Conservation (phyloP, 1,140 invertebrate species). For the Drosophila pandora region DNA sequence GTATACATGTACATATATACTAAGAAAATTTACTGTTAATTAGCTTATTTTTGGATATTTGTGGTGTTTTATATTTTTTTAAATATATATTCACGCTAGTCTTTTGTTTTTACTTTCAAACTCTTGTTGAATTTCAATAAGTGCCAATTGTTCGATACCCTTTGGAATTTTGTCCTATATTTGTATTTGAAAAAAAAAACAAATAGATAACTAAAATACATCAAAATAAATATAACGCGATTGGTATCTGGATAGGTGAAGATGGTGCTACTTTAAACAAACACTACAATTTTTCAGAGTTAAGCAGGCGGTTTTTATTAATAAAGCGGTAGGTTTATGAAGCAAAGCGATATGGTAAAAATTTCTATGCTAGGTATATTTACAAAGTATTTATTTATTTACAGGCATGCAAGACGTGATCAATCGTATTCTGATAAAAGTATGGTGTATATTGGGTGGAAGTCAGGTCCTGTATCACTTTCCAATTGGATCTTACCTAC, state of each 20-base stretch:
- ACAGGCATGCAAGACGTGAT: conserved; percentile 28
- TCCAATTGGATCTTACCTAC: conserved; percentile 36
- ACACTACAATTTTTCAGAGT: neutral
- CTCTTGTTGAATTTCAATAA: conserved; percentile 4
- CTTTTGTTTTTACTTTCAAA: conserved; percentile 32
- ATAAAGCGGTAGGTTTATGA: neutral
- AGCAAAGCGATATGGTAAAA: neutral
- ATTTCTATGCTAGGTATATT: neutral
- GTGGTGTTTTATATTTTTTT: conserved; percentile 19
- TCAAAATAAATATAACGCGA: conserved; percentile 35
- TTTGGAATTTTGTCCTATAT: conserved; percentile 62
- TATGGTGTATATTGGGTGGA: conserved; percentile 21
- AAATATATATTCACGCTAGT: conserved; percentile 10
- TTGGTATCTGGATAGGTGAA: conserved; percentile 7
- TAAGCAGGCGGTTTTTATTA: neutral
- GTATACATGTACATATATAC: conserved; percentile 69
- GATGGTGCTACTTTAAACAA: conserved; percentile 9
- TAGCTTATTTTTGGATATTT: conserved; percentile 7
- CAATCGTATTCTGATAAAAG: conserved; percentile 2
- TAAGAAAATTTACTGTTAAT: conserved; percentile 34
- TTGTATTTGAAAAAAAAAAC: conserved; percentile 44
- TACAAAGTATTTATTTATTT: conserved; percentile 2
- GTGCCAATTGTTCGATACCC: conserved; percentile 53
- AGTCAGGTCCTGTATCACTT: conserved; percentile 30
- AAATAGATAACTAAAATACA: conserved; percentile 25